Evolutionary conservation across 2,113 vertebrate genomes (phyloP), one percentile per base, ranked within the genome.

Genomic region (Chloroceryle aenea): DNA sequence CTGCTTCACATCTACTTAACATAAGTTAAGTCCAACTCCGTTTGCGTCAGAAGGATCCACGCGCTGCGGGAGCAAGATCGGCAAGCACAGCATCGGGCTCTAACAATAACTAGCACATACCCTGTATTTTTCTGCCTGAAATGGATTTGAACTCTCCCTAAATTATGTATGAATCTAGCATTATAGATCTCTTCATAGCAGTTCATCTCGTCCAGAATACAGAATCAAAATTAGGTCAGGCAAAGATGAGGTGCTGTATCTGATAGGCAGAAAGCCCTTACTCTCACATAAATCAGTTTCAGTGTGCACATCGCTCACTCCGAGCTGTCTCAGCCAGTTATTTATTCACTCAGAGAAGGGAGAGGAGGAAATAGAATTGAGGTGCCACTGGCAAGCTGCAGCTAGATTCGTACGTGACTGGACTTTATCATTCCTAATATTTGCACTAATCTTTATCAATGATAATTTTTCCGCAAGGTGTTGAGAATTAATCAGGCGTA

Each of bases 191-290:
- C 90, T 84, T 94, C 90, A 81, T 93, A 94, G 96, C 90, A 85
- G 92, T 90, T 96, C 95, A 93, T 94, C 92, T 96, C 92, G 77
- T 91, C 82, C 85, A 81, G 88, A 96, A 90, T 90, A 93, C 79
- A 84, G 95, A 95, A 85, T 81, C 76, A 96, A 93, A 97, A 97
- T 95, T 94, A 96, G 95, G 96, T 95, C 96, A 96, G 85, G 95
- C 88, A 94, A 87, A 89, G 93, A 96, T 36, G 88, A 89, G 88
- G 83, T 92, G 69, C 93, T 88, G 64, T 72, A 84, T 92, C 85
- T 90, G 90, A 94, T 94, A 88, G 90, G 93, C 92, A 95, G 92
- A 94, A 95, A 96, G 85, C 80, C 96, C 83, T 86, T 88, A 73
- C 30, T 95, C 90, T 78, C 90, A 84, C 90, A 95, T 90, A 94